phyloP scores from a whole-genome alignment of 2,888 invertebrate genomes.

The Gonocerus acuteangulatus region DNA sequence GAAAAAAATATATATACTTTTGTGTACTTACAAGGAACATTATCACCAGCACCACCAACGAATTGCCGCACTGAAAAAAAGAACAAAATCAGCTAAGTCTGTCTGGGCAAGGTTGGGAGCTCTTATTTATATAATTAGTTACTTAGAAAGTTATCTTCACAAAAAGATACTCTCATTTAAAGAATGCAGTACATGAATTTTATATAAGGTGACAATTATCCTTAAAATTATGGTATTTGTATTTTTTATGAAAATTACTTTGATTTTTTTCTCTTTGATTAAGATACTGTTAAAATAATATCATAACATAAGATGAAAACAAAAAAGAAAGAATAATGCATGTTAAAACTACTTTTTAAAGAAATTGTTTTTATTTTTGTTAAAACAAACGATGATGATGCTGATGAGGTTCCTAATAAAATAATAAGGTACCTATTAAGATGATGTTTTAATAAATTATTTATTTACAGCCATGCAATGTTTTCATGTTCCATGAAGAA shows the following conservation, averaged over 20 bases:
- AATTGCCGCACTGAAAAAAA: constrained; percentile 42
- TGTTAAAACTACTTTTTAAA: too few species aligned
- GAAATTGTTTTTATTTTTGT: too few species aligned
- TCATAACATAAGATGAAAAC: neutral
- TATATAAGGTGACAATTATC: too few species aligned
- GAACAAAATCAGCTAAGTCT: constrained; percentile 37
- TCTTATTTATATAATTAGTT: constrained; percentile 3
- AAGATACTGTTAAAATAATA: neutral
- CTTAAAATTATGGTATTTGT: too few species aligned
- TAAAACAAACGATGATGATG: constrained; percentile 31
- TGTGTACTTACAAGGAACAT: constrained; percentile 42
- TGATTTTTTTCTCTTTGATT: neutral
- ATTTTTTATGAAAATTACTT: too few species aligned
- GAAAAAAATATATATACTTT: constrained; percentile 20
- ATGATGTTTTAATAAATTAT: constrained; percentile 17
- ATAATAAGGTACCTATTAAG: constrained; percentile 11
- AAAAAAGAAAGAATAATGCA: neutral
- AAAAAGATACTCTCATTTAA: neutral
- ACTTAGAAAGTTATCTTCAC: neutral
- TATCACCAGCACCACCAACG: constrained; percentile 42
- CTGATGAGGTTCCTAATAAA: constrained; percentile 34
- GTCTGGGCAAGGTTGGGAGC: constrained; percentile 20
- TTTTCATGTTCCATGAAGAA: neutral
- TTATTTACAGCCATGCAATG: constrained; percentile 15
- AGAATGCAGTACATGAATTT: too few species aligned